Base-by-base conservation (phyloP, 2,888 invertebrate genomes). In the Hedya salicella region DNA sequence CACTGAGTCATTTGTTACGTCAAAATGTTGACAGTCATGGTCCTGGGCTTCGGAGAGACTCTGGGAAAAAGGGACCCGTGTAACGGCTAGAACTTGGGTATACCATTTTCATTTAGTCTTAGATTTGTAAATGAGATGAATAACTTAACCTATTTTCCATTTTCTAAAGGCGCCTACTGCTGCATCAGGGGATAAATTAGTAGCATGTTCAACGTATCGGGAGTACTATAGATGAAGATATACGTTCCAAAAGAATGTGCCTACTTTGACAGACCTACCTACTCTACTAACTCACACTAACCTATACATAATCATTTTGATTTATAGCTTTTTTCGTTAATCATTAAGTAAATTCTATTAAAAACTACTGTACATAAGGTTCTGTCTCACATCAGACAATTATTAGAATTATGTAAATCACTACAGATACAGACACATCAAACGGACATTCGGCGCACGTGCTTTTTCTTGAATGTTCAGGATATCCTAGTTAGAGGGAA, bases 1-100 rank as follows among this genome's bases (percentile, higher is more conserved):
- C 67, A 49, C 71, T 77, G 78, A 78, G 69, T 81, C 78, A 81
- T 78, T 77, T 73, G 76, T 80, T 79, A 75, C 76, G 71, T 75
- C 77, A 73, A 62, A 68, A 65, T 63, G 66, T 63, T 62, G 62
- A 57, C 53, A 59, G 62, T 49, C 59, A 53, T 36, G 56, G 30
- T 46, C 44, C 54, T 16, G n/a, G 17, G n/a, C 17, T 30, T 9
- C 17, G 11, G 17, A 44, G 17, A 13, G 32, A 6, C 25, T 32
- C 32, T 19, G 57, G 57, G 57, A 46, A 44, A 57, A 57, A 57
- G 5, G 30, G 46, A 13, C 48, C 21, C 5, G 8, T 57, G n/a
- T 30, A 17, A 8, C n/a, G 25, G 2, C 16, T 32, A 56, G 42
- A 11, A 21, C 40, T 36, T 44, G 17, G n/a, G 19, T 32, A 46